phyloP scores from a whole-genome alignment of 2,113 vertebrate genomes.

The Zeus faber region DNA sequence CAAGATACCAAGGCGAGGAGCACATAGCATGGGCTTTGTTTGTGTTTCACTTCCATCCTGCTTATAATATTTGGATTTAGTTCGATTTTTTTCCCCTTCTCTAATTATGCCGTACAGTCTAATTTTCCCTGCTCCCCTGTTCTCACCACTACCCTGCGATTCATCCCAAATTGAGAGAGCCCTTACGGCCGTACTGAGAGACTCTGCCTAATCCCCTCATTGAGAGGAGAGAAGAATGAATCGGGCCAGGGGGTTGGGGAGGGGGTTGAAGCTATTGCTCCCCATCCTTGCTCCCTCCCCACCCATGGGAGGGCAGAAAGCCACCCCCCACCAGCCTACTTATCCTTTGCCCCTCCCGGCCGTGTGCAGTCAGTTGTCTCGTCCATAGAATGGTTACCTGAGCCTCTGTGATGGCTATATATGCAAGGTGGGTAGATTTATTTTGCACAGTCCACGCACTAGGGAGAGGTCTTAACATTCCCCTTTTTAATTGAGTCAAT shows the following conservation, averaged over 20 bases:
- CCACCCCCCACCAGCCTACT: constrained; percentile 55
- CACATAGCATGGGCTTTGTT: constrained; percentile 12
- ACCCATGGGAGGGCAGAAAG: constrained; percentile 71
- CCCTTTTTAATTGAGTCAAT: neutral
- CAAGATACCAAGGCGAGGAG: constrained; percentile 29
- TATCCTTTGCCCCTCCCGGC: constrained; percentile 48
- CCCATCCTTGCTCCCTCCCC: constrained; percentile 54
- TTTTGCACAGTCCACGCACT: constrained; percentile 2
- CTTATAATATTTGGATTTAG: constrained; percentile 32
- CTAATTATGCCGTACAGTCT: constrained; percentile 31
- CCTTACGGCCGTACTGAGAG: constrained; percentile 60
- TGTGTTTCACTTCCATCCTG: constrained; percentile 16
- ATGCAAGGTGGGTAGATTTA: constrained; percentile 1
- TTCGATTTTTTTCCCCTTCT: constrained; percentile 8
- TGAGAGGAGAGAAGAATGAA: constrained; percentile 75
- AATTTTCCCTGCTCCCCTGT: constrained; percentile 37
- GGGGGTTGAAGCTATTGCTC: constrained; percentile 55
- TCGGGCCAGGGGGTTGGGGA: constrained; percentile 55
- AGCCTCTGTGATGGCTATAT: constrained; percentile 25
- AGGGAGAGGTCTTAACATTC: neutral
- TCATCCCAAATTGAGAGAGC: constrained; percentile 60
- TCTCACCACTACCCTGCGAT: constrained; percentile 52
- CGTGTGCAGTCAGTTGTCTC: constrained; percentile 44
- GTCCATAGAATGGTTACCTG: constrained; percentile 18
- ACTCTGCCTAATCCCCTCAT: constrained; percentile 78